phyloP scores from a whole-genome alignment of 2,797 vertebrate species.

The Thamnophis elegans region DNA sequence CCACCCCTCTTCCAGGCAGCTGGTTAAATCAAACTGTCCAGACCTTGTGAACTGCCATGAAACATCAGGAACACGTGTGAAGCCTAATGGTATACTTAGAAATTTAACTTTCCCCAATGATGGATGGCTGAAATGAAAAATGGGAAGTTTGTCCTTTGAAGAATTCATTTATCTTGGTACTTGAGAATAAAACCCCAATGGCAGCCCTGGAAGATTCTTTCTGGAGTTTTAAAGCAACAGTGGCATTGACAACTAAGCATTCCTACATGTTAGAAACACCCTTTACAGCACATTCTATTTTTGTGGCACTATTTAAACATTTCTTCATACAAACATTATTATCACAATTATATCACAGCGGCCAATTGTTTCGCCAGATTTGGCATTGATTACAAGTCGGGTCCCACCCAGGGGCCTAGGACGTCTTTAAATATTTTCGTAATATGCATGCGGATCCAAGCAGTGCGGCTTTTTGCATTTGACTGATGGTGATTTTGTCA shows the following conservation, averaged over 20 bases:
- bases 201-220: background rate
- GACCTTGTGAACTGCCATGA: background rate
- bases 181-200: constrained; percentile 13
- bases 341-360: too few relatives aligned
- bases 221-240: background rate
- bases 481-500: too few relatives aligned
- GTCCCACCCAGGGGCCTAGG: too few relatives aligned
- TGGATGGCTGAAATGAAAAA: constrained; percentile 51
- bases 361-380: too few relatives aligned
- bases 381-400: too few relatives aligned
- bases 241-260: background rate
- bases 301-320: background rate
- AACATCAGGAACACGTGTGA: constrained; percentile 29
- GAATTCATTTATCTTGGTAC: constrained; percentile 39
- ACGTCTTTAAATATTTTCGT: too few relatives aligned
- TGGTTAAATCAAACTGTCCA: constrained; percentile 27
- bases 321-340: background rate
- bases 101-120: constrained; percentile 36
- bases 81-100: background rate
- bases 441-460: too few relatives aligned
- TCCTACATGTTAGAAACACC: constrained; percentile 25
- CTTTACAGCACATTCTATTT: constrained; percentile 24
- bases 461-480: too few relatives aligned
- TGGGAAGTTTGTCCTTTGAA: constrained; percentile 52
- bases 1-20: constrained; percentile 22